phyloP scores from a whole-genome alignment of 2,113 vertebrate genomes.

The Phrynosoma blainvillii region DNA sequence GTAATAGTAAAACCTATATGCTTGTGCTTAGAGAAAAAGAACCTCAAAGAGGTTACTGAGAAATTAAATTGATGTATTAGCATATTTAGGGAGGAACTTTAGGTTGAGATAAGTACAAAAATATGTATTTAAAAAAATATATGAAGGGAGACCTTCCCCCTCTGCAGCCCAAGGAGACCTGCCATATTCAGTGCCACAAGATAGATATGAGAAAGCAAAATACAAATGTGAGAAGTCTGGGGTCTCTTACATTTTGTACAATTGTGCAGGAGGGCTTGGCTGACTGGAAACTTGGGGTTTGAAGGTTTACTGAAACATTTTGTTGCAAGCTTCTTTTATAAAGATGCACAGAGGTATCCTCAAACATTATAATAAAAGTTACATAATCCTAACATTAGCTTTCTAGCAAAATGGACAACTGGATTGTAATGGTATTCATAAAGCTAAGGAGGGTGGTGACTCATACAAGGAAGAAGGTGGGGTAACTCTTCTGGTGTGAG shows the following conservation, averaged over 20 bases:
- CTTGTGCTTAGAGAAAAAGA: neutral
- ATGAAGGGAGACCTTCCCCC: neutral
- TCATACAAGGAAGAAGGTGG: neutral
- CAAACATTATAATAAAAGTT: conserved; percentile 20
- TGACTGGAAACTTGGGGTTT: neutral
- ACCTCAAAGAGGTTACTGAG: neutral
- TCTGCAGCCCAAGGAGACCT: neutral
- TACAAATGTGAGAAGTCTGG: neutral
- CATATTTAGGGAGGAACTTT: neutral
- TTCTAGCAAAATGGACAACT: neutral
- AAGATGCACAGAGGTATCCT: conserved; percentile 40
- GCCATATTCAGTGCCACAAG: neutral
- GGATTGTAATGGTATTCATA: neutral
- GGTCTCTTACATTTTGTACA: neutral
- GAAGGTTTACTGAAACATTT: neutral
- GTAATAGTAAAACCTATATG: neutral
- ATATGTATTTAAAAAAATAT: neutral
- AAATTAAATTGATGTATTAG: neutral
- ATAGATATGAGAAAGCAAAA: neutral
- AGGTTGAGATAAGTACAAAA: neutral
- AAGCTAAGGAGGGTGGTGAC: neutral
- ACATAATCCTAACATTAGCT: neutral
- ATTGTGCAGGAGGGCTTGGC: neutral
- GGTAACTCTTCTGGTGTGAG: neutral
- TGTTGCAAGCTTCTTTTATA: neutral